phyloP scores from a whole-genome alignment of 2,888 invertebrate species.

The Ophion obscuratus region DNA sequence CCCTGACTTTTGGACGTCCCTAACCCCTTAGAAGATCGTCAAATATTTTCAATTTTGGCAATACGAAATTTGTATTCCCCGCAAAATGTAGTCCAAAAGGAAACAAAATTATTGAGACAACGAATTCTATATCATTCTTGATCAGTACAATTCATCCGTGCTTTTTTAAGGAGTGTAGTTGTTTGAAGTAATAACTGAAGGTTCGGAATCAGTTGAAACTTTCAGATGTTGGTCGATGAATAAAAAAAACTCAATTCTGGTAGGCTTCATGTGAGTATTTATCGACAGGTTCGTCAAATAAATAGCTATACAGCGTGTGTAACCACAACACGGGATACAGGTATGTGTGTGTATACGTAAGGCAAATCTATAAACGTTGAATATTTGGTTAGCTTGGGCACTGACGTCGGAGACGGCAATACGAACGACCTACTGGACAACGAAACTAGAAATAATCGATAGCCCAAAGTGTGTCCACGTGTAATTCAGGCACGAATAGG shows the following conservation, averaged over 20 bases:
- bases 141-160: too few species aligned
- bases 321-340: background rate
- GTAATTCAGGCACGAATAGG: background rate
- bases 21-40: too few species aligned
- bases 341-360: background rate
- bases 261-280: background rate
- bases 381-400: constrained; percentile 10
- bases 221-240: background rate
- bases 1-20: too few species aligned
- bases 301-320: background rate
- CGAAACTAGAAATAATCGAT: constrained; percentile 16
- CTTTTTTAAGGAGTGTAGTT: too few species aligned
- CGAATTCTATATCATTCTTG: too few species aligned
- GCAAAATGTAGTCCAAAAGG: too few species aligned
- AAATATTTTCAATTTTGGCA: too few species aligned
- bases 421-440: constrained; percentile 21
- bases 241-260: background rate
- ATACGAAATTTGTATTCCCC: too few species aligned
- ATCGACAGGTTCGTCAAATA: background rate
- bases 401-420: constrained; percentile 1
- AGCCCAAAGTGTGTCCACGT: background rate
- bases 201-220: background rate
- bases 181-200: background rate
- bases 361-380: background rate
- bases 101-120: too few species aligned